phyloP scores from a whole-genome alignment of 2,888 invertebrate genomes.

The Dolichomitus sp. region DNA sequence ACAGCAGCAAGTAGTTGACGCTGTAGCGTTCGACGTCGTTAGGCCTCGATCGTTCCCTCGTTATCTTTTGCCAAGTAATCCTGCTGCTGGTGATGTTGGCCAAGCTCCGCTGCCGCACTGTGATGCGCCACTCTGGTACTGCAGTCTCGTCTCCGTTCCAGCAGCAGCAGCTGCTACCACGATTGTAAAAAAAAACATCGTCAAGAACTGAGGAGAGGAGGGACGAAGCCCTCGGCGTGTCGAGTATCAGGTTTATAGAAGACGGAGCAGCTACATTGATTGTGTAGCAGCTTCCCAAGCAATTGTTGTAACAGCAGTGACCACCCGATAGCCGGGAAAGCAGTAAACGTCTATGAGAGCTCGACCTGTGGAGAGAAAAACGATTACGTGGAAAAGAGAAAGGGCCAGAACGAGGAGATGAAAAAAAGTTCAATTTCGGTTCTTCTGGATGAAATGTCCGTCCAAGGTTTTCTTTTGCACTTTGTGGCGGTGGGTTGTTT shows the following conservation, averaged over 20 bases:
- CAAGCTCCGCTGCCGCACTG: constrained; percentile 20
- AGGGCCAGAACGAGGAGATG: not conserved
- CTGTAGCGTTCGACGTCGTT: constrained; percentile 63
- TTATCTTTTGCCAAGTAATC: constrained; percentile 67
- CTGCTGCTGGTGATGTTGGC: constrained; percentile 45
- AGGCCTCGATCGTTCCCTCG: constrained; percentile 68
- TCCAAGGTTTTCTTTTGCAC: not conserved
- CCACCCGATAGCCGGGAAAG: not conserved
- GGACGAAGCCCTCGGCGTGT: not conserved
- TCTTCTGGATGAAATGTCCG: not conserved
- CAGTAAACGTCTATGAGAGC: not conserved
- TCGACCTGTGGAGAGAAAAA: not conserved
- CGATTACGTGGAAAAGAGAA: constrained; percentile 14
- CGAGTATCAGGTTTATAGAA: constrained; percentile 33
- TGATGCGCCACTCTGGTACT: not conserved
- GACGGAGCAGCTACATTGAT: not conserved
- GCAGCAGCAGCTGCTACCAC: constrained; percentile 25
- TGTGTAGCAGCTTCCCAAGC: constrained; percentile 20
- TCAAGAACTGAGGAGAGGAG: not conserved
- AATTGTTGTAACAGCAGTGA: constrained; percentile 27
- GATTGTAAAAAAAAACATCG: not conserved
- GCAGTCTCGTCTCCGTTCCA: not conserved
- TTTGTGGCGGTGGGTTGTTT: not conserved
- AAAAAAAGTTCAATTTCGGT: constrained; percentile 9
- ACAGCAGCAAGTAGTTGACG: constrained; percentile 45